Evolutionary conservation across 2,797 vertebrate genomes (phyloP).

Genomic region (Rhinophrynus dorsalis): DNA sequence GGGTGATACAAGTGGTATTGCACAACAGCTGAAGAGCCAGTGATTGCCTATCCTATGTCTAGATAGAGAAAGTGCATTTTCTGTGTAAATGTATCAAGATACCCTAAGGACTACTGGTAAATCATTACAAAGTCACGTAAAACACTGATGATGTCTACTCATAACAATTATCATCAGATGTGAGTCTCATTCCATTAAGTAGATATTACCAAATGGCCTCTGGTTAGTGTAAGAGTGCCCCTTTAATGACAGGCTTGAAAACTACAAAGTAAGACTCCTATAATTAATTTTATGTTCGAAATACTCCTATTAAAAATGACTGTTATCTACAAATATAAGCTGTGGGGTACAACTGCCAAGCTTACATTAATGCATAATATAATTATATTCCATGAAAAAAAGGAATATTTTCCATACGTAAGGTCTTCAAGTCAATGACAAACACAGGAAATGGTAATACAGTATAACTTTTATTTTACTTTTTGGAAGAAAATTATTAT

Average conservation of each 20-base stretch:
- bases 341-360: conserved; percentile 17
- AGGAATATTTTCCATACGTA: not conserved
- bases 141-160: conserved; percentile 15
- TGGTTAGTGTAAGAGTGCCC: conserved; percentile 6
- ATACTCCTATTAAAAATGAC: conserved; percentile 30
- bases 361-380: conserved; percentile 26
- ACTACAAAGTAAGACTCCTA: conserved; percentile 37
- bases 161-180: conserved; percentile 23
- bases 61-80: too few relatives aligned
- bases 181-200: conserved; percentile 34
- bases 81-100: not conserved
- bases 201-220: conserved; percentile 16
- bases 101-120: not conserved
- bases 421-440: not conserved
- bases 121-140: conserved; percentile 16
- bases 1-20: too few relatives aligned
- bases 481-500: too few relatives aligned
- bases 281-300: conserved; percentile 43
- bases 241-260: conserved; percentile 15
- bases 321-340: conserved; percentile 27
- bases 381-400: conserved; percentile 20
- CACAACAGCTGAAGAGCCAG: too few relatives aligned
- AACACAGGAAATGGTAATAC: not conserved
- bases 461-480: too few relatives aligned
- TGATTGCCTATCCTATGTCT: too few relatives aligned